Evolutionary conservation across 2,888 invertebrate species (phyloP).

Genomic region (Protophormia terraenovae): DNA sequence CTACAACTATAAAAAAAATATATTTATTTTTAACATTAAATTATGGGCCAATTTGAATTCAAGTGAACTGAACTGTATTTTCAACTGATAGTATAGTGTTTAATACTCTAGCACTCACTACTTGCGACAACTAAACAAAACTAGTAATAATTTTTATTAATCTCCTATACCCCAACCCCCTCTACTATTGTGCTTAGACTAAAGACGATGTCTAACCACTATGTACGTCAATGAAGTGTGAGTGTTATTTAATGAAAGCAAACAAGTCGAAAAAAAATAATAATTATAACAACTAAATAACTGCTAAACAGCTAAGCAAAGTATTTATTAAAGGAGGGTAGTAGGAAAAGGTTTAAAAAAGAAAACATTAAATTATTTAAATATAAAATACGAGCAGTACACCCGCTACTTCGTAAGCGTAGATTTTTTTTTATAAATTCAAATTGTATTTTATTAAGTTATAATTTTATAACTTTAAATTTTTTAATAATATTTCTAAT

Average conservation of each 20-base stretch:
- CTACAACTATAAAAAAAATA: background rate
- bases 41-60: background rate
- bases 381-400: no score
- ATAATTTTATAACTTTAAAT: no score
- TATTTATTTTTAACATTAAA: background rate
- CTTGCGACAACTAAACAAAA: background rate
- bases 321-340: background rate
- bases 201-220: background rate
- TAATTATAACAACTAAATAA: background rate
- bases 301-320: background rate
- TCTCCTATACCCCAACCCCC: background rate
- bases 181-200: background rate
- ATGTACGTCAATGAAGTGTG: background rate
- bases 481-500: no score
- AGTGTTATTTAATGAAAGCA: background rate
- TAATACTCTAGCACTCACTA: background rate
- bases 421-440: no score
- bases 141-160: background rate
- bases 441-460: no score
- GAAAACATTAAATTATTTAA: no score
- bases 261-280: background rate
- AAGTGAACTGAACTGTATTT: background rate
- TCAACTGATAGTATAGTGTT: background rate
- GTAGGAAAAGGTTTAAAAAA: background rate
- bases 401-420: no score